Conservation (phyloP, 2,113 vertebrate species). For the Coptodon bakossiorum region DNA sequence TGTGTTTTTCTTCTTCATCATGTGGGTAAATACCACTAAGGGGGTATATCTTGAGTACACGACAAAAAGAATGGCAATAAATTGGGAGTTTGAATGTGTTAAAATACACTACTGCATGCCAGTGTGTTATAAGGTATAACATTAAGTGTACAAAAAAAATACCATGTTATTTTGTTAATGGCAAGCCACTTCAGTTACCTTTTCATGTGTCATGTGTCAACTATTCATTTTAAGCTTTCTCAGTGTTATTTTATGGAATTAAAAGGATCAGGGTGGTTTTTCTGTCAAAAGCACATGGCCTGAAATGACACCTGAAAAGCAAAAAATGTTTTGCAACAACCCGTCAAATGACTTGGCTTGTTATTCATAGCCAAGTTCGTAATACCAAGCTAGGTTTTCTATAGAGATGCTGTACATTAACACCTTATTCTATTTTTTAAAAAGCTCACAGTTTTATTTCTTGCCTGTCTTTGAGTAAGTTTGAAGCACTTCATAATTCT, state of each 20-base stretch:
- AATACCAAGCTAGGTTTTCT: not conserved
- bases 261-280: not conserved
- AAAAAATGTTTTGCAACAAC: not conserved
- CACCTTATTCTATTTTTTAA: not conserved
- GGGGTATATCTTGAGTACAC: not conserved
- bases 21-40: not conserved
- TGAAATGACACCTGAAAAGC: not conserved
- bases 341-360: not conserved
- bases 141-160: not conserved
- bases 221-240: not conserved
- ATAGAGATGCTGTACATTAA: not conserved
- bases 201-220: not conserved
- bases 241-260: not conserved
- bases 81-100: not conserved
- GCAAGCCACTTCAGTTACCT: not conserved
- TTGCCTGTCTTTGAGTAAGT: not conserved
- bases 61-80: not conserved
- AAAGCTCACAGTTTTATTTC: not conserved
- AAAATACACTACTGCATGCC: not conserved
- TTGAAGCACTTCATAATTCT: not conserved
- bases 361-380: not conserved
- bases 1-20: not conserved
- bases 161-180: not conserved
- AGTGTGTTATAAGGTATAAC: not conserved
- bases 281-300: not conserved